phyloP scores from a whole-genome alignment of 1,140 invertebrate species.

The Dinoponera quadriceps region DNA sequence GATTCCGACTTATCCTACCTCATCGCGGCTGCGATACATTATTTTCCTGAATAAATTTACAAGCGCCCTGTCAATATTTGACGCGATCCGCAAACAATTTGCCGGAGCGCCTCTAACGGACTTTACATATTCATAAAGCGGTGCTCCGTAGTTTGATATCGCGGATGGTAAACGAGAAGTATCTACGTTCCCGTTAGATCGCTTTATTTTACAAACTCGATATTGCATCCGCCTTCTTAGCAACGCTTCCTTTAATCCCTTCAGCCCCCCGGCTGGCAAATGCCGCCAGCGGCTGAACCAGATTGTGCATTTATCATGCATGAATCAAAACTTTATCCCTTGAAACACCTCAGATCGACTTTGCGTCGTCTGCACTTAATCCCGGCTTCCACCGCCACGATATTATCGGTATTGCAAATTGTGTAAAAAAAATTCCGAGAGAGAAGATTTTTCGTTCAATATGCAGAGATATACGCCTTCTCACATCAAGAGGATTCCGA shows the following conservation, averaged over 20 bases:
- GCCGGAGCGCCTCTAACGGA: constrained; percentile 69
- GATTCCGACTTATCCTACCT: constrained; percentile 52
- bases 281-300: constrained; percentile 2
- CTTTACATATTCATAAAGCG: constrained; percentile 80
- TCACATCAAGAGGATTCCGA: too few species aligned
- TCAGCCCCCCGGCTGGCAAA: constrained; percentile 24
- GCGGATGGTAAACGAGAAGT: constrained; percentile 63
- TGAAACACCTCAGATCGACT: neutral
- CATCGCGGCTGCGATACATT: constrained; percentile 67
- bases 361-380: neutral
- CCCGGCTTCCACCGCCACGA: neutral
- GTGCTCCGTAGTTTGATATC: constrained; percentile 69
- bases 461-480: neutral
- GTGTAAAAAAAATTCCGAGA: neutral
- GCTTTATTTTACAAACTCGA: constrained; percentile 62
- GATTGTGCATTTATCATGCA: constrained; percentile 18
- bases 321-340: constrained; percentile 5
- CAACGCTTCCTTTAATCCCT: constrained; percentile 56
- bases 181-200: constrained; percentile 52
- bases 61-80: constrained; percentile 77
- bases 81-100: constrained; percentile 76
- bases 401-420: neutral
- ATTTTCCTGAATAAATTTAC: constrained; percentile 77
- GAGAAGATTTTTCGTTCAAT: neutral
- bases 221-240: constrained; percentile 60